phyloP scores from a whole-genome alignment of 2,888 invertebrate species.

The Saturnia pavonia region DNA sequence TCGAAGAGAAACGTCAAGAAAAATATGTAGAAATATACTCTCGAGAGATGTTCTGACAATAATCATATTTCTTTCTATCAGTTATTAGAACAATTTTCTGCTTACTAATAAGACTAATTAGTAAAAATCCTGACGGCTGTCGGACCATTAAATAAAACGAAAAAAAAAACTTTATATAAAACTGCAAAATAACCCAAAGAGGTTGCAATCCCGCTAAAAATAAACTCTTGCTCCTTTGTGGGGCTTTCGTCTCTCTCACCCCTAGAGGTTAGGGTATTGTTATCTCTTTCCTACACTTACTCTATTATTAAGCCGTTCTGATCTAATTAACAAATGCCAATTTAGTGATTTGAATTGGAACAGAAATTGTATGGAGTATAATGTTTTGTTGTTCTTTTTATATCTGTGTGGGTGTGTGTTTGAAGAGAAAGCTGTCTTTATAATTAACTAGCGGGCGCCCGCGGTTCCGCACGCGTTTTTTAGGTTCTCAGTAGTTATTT shows the following conservation, averaged over 20 bases:
- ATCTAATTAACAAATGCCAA: conserved; percentile 63
- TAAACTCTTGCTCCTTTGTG: conserved; percentile 25
- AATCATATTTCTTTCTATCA: no score
- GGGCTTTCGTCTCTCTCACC: conserved; percentile 30
- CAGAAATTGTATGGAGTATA: conserved; percentile 33
- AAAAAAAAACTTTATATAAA: not conserved
- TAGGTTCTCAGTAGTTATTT: no score
- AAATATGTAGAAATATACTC: not conserved
- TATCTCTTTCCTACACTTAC: conserved; percentile 23
- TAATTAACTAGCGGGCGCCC: no score
- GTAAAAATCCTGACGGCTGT: not conserved
- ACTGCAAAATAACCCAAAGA: not conserved
- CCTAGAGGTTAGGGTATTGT: conserved; percentile 19
- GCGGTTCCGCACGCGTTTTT: no score
- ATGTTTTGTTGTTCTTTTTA: conserved; percentile 3
- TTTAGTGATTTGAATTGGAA: conserved; percentile 48
- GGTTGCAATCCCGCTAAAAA: conserved; percentile 22
- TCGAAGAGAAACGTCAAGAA: not conserved
- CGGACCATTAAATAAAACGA: not conserved
- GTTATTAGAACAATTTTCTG: no score
- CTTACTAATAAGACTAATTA: not conserved
- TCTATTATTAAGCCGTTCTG: conserved; percentile 57
- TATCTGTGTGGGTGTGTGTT: no score
- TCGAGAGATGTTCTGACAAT: not conserved
- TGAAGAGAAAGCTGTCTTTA: no score